Evolutionary conservation across 2,113 vertebrate species (phyloP).

Genomic region (Passer domesticus): DNA sequence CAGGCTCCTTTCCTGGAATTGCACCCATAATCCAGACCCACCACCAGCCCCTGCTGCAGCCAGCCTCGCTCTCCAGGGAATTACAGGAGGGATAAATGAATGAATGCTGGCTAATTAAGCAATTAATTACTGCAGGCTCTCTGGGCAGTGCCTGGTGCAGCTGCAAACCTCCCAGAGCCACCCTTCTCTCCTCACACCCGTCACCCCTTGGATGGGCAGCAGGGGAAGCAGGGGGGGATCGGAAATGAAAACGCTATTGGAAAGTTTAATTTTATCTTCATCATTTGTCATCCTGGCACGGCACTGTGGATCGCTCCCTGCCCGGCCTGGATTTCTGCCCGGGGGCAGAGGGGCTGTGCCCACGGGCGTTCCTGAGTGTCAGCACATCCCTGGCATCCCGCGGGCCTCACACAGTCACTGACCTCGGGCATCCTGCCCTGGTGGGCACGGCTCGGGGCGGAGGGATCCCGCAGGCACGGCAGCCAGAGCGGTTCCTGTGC

Average conservation of each 20-base stretch:
- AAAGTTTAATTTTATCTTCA: neutral
- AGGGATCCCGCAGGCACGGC: neutral
- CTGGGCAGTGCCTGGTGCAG: neutral
- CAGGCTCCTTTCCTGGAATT: neutral
- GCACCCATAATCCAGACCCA: neutral
- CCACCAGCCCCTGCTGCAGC: neutral
- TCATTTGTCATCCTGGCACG: accelerated
- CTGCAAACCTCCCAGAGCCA: neutral
- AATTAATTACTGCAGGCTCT: neutral
- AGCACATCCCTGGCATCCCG: neutral
- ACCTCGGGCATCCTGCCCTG: neutral
- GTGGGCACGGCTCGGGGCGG: accelerated
- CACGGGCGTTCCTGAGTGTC: accelerated
- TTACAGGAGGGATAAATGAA: neutral
- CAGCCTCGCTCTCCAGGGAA: neutral
- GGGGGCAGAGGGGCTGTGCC: accelerated
- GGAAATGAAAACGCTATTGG: neutral
- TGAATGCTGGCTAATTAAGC: neutral
- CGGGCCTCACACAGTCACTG: accelerated
- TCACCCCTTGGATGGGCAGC: accelerated
- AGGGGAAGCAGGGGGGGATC: accelerated
- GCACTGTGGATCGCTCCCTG: accelerated
- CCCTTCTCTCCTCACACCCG: accelerated
- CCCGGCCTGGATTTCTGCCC: accelerated
- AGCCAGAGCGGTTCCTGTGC: neutral